phyloP scores from a whole-genome alignment of 1,140 invertebrate species.

The Zaprionus nigranus region DNA sequence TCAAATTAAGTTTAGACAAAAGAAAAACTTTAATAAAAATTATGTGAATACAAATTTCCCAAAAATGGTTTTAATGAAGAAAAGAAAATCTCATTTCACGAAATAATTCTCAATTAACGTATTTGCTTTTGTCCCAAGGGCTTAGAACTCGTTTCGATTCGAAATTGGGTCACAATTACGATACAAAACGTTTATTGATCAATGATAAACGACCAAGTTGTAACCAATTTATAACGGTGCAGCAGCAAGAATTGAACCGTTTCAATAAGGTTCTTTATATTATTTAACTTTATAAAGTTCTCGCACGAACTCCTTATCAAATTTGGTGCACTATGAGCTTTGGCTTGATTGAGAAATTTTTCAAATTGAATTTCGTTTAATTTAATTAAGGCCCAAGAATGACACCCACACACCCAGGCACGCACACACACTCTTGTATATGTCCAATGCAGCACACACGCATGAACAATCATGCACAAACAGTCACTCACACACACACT shows the following conservation, averaged over 20 bases:
- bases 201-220: slow-evolving; percentile 21
- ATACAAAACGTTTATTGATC: slow-evolving; percentile 27
- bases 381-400: slow-evolving; percentile 50
- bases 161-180: slow-evolving; percentile 25
- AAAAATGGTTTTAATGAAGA: background rate
- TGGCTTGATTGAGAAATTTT: slow-evolving; percentile 33
- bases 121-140: background rate
- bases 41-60: background rate
- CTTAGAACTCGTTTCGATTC: slow-evolving; percentile 15
- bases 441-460: slow-evolving; percentile 38
- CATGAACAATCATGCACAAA: slow-evolving; percentile 29
- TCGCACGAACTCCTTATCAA: slow-evolving; percentile 7
- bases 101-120: slow-evolving; percentile 8
- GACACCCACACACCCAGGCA: slow-evolving; percentile 29
- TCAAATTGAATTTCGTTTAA: slow-evolving; percentile 46
- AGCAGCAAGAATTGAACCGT: slow-evolving; percentile 20
- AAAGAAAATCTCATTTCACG: background rate
- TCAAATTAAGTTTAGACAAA: background rate
- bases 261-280: slow-evolving; percentile 4
- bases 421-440: background rate
- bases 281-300: background rate
- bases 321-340: slow-evolving; percentile 30
- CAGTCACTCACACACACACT: slow-evolving; percentile 16
- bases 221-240: slow-evolving; percentile 34
- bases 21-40: slow-evolving; percentile 1